These are phyloP conservation scores for Poecilia gillii DNA, from an alignment of 2,797 vertebrate species.

Conservation along the genomic window DNA sequence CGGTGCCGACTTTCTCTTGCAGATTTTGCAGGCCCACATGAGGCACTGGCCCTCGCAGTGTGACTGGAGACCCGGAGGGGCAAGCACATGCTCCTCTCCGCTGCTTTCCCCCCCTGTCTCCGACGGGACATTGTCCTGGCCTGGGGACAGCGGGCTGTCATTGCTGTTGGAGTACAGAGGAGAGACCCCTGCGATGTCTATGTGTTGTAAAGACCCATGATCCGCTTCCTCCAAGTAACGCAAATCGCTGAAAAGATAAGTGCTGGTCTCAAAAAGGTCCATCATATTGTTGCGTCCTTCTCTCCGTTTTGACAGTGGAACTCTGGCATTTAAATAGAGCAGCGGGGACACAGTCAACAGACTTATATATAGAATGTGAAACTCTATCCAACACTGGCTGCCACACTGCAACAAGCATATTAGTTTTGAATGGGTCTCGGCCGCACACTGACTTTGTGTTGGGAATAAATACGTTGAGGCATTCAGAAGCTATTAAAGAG, in stretches of 20 bases:
- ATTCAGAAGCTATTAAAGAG: conserved; percentile 54
- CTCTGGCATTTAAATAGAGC: conserved; percentile 96
- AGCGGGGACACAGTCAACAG: conserved; percentile 89
- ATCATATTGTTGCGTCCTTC: conserved; percentile 91
- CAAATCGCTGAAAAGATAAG: conserved; percentile 92
- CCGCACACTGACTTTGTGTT: conserved; percentile 74
- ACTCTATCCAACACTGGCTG: conserved; percentile 93
- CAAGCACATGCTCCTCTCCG: conserved; percentile 94
- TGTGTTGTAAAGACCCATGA: conserved; percentile 88
- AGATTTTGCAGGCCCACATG: conserved; percentile 97
- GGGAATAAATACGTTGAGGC: conserved; percentile 67
- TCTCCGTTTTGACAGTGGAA: conserved; percentile 84
- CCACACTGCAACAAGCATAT: conserved; percentile 85
- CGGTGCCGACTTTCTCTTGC: conserved; percentile 94
- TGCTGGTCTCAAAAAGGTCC: conserved; percentile 98
- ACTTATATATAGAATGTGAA: conserved; percentile 99
- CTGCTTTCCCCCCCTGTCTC: conserved; percentile 91
- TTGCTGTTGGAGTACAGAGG: conserved; percentile 87
- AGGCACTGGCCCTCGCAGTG: conserved; percentile 96
- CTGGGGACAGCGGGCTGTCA: conserved; percentile 88
- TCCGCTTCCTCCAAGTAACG: conserved; percentile 91
- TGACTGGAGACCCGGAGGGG: conserved; percentile 89
- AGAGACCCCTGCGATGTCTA: conserved; percentile 92
- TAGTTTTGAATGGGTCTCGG: conserved; percentile 74
- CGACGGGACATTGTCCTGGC: conserved; percentile 86